Conservation (phyloP, 2,888 invertebrate genomes). For the Acronicta alni region DNA sequence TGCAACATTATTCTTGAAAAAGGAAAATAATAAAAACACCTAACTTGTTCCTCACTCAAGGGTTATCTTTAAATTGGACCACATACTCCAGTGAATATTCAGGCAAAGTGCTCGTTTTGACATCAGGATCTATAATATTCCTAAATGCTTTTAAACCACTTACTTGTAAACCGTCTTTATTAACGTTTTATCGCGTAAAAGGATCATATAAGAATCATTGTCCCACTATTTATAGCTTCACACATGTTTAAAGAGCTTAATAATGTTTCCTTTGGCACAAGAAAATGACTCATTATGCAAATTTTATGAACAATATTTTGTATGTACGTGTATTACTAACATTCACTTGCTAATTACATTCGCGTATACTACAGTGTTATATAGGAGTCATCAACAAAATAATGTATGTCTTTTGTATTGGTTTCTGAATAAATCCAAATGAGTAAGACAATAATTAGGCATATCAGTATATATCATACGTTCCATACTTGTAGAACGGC, state of each 20-base stretch:
- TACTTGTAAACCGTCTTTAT: conserved; percentile 61
- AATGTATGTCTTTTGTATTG: conserved; percentile 8
- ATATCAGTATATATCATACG: conserved; percentile 23
- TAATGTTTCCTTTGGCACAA: conserved; percentile 34
- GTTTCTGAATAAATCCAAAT: conserved; percentile 26
- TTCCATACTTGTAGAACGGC: conserved; percentile 19
- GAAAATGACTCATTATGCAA: conserved; percentile 25
- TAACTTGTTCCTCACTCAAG: conserved; percentile 6
- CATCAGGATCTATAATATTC: conserved; percentile 27
- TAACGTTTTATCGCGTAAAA: conserved; percentile 63
- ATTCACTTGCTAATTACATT: conserved; percentile 2
- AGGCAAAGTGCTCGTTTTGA: conserved; percentile 21
- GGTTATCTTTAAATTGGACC: conserved; percentile 30
- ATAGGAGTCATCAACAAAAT: conserved; percentile 4
- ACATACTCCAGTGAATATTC: conserved; percentile 22
- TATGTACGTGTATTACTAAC: background rate
- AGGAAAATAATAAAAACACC: too few relatives aligned
- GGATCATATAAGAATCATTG: conserved; percentile 45
- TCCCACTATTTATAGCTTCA: conserved; percentile 37
- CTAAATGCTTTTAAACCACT: conserved; percentile 55
- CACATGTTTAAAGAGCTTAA: conserved; percentile 40
- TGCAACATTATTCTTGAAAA: too few relatives aligned
- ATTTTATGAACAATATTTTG: conserved; percentile 6
- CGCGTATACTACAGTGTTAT: background rate
- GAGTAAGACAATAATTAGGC: conserved; percentile 33